Base-by-base conservation (phyloP, 2,113 vertebrate species). In the Tauraco erythrolophus region DNA sequence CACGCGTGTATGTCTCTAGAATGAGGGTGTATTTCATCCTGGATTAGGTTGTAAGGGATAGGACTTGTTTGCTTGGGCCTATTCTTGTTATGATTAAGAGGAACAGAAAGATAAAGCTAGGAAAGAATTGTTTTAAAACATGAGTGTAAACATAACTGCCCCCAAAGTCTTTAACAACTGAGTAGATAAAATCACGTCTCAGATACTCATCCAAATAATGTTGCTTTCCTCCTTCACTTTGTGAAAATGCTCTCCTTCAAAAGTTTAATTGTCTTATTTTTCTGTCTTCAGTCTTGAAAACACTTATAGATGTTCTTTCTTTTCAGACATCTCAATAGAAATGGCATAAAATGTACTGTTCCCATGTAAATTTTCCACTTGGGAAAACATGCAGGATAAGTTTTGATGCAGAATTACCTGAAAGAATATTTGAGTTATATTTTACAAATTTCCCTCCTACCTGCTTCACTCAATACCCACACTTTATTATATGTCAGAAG, bases 121-220 rank as follows among this genome's bases (percentile, higher is more conserved):
- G 33, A 88, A 74, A 68, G 6, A 57, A 51, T 7, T 30, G 22
- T 27, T 84, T 75, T 28, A 88, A 88, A 88, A 57, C 15, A 48
- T 0, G 1, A 71, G 2, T 22, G 8, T 74, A 62, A 80, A 45
- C 16, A 37, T 30, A 37, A 13, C 25, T 2, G 3, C 4, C 22
- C 15, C 8, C 19, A 5, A 60, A 60, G 46, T n/a, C 57, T 81
- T 89, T 35, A 71, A 31, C 35, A 60, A 61, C 35, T 27, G 45
- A 50, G 19, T 17, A 66, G 57, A 56, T 30, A 60, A 30, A 64
- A 92, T 64, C 33, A 35, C 0, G 0, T 64, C 18, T 64, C 19
- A 58, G n/a, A 25, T 51, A 74, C 6, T 11, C 22, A 19, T 43
- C 30, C 17, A 54, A 75, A 71, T 74, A 58, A 64, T 19, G 19